Percentiles rank a stretch among this genome's conserved stretches.
Conservation (phyloP, 2,888 invertebrate species). For the Pogonocherus hispidulus region DNA sequence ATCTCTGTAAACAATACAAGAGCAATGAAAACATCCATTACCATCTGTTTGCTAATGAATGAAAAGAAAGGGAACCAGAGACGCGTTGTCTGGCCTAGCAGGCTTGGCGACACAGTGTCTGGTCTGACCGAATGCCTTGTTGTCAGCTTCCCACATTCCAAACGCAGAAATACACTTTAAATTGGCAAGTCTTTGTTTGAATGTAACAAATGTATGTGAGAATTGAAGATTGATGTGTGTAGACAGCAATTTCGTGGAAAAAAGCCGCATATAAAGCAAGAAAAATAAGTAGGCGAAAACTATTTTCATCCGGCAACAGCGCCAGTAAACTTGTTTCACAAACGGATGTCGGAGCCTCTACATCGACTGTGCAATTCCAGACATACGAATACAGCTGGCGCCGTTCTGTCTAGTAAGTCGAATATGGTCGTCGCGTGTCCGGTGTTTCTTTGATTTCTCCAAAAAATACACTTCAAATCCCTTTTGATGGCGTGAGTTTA, state of each 20-base stretch:
- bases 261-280: background rate
- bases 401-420: constrained; percentile 26
- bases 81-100: constrained; percentile 85
- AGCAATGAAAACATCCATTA: constrained; percentile 41
- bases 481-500: constrained; percentile 79
- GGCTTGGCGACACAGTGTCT: constrained; percentile 96
- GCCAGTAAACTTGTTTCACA: constrained; percentile 79
- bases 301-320: constrained; percentile 70
- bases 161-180: constrained; percentile 25
- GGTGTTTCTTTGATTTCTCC: constrained; percentile 46
- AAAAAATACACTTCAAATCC: constrained; percentile 65
- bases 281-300: constrained; percentile 53
- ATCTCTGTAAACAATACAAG: constrained; percentile 35
- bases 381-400: constrained; percentile 65
- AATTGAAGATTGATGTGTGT: background rate
- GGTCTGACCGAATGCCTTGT: constrained; percentile 81
- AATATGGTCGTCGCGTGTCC: constrained; percentile 27
- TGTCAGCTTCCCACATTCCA: constrained; percentile 74
- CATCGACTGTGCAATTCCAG: constrained; percentile 63
- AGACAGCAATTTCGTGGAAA: background rate
- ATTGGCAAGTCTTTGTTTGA: background rate
- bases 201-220: background rate
- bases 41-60: constrained; percentile 54
- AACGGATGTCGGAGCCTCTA: constrained; percentile 77
- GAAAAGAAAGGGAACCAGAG: constrained; percentile 70